phyloP scores from a whole-genome alignment of 2,888 invertebrate species.

The Pammene aurita region DNA sequence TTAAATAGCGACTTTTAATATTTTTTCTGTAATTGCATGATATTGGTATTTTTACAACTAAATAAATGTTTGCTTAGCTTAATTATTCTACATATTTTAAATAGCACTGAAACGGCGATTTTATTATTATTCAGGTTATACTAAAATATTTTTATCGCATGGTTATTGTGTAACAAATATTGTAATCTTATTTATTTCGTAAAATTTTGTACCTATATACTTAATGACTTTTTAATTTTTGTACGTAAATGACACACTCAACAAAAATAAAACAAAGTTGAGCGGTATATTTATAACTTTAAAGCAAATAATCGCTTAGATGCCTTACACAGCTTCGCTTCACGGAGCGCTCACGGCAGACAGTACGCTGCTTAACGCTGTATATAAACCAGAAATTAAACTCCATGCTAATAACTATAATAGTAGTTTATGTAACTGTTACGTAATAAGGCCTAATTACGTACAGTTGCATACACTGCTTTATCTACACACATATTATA shows the following conservation, averaged over 20 bases:
- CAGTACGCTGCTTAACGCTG: slow-evolving; percentile 49
- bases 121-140: slow-evolving; percentile 26
- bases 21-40: slow-evolving; percentile 24
- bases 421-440: no score
- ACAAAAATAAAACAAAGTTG: background rate
- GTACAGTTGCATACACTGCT: no score
- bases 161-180: slow-evolving; percentile 41
- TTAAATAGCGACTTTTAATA: background rate
- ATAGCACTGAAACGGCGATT: background rate
- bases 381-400: no score
- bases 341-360: slow-evolving; percentile 81
- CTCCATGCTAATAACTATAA: no score
- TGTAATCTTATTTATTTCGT: slow-evolving; percentile 1
- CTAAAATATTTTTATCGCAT: slow-evolving; percentile 28
- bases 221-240: slow-evolving; percentile 42
- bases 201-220: slow-evolving; percentile 45
- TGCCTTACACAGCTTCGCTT: slow-evolving; percentile 65
- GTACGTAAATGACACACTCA: background rate
- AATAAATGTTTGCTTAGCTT: background rate
- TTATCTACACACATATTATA: no score
- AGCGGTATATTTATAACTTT: slow-evolving; percentile 43
- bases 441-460: no score
- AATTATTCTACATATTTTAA: background rate
- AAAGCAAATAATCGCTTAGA: slow-evolving; percentile 40
- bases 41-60: background rate